Conservation (phyloP, 2,113 vertebrate species). For the Anolis sagrei region DNA sequence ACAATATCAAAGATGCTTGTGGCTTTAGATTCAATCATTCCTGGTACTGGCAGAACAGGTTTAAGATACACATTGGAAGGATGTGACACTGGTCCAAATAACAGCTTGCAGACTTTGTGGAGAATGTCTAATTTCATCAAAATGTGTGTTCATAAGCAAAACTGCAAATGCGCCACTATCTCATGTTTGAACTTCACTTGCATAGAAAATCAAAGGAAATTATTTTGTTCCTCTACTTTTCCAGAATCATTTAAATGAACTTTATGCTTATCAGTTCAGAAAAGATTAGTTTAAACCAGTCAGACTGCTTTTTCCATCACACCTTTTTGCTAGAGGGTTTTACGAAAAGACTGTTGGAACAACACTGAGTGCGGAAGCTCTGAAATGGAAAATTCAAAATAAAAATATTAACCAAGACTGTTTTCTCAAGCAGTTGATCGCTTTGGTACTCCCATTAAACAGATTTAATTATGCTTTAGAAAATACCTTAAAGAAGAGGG, state of each 20-base stretch:
- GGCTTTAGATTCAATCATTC: constrained; percentile 63
- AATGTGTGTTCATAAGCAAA: constrained; percentile 15
- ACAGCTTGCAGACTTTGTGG: constrained; percentile 33
- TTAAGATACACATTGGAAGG: constrained; percentile 67
- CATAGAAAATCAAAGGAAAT: constrained; percentile 46
- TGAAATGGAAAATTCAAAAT: constrained; percentile 59
- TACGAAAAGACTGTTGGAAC: constrained; percentile 77
- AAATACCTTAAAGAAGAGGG: constrained; percentile 36
- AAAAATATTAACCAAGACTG: constrained; percentile 57
- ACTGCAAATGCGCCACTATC: neutral
- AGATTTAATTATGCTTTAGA: constrained; percentile 40
- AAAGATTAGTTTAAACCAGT: constrained; percentile 84
- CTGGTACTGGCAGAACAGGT: constrained; percentile 71
- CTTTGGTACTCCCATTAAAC: constrained; percentile 45
- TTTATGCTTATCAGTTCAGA: constrained; percentile 75
- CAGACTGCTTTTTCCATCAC: constrained; percentile 74
- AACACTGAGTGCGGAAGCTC: constrained; percentile 63
- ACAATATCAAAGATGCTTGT: constrained; percentile 62
- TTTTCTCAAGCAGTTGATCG: constrained; percentile 29
- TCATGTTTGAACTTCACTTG: constrained; percentile 3
- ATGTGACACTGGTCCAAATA: constrained; percentile 61
- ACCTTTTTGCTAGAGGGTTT: constrained; percentile 72
- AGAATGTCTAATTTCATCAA: constrained; percentile 30
- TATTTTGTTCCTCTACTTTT: constrained; percentile 58
- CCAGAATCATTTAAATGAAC: constrained; percentile 68